Percentiles rank a stretch among this genome's conserved stretches.
phyloP scores from a whole-genome alignment of 2,113 vertebrate genomes.

The Siphamia tubifer region DNA sequence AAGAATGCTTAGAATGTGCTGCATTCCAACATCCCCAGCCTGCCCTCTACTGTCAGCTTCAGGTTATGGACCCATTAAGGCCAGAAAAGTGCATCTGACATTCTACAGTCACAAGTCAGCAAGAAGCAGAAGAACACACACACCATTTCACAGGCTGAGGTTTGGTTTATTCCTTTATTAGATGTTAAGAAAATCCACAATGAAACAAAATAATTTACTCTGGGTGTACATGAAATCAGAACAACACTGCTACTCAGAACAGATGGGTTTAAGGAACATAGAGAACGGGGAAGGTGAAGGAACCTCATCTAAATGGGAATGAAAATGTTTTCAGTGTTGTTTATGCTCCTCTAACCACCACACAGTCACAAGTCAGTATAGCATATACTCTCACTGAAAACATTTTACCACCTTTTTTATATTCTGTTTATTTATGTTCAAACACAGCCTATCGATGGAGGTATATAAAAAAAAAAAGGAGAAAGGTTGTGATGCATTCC shows the following conservation, averaged over 20 bases:
- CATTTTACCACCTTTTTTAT: conserved; percentile 24
- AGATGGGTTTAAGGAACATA: conserved; percentile 70
- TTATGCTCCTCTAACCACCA: conserved; percentile 83
- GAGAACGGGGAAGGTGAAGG: conserved; percentile 23
- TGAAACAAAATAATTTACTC: conserved; percentile 97
- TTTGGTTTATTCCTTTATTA: conserved; percentile 90
- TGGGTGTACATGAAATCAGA: conserved; percentile 95
- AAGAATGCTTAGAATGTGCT: no score
- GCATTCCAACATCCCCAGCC: neutral
- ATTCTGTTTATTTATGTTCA: conserved; percentile 24
- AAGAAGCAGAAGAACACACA: neutral
- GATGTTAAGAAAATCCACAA: conserved; percentile 99
- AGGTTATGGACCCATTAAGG: no score
- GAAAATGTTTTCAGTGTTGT: conserved; percentile 80
- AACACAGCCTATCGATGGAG: conserved; percentile 70
- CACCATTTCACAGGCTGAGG: neutral
- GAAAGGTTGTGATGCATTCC: conserved; percentile 58
- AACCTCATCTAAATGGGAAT: conserved; percentile 46
- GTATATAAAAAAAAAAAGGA: conserved; percentile 35
- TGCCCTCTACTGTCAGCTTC: conserved; percentile 55
- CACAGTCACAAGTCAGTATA: conserved; percentile 61
- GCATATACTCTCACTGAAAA: conserved; percentile 44
- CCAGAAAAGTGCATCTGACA: no score
- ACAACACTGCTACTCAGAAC: conserved; percentile 89
- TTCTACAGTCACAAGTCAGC: neutral